phyloP scores from a whole-genome alignment of 1,140 invertebrate species.

The Zophobas morio region DNA sequence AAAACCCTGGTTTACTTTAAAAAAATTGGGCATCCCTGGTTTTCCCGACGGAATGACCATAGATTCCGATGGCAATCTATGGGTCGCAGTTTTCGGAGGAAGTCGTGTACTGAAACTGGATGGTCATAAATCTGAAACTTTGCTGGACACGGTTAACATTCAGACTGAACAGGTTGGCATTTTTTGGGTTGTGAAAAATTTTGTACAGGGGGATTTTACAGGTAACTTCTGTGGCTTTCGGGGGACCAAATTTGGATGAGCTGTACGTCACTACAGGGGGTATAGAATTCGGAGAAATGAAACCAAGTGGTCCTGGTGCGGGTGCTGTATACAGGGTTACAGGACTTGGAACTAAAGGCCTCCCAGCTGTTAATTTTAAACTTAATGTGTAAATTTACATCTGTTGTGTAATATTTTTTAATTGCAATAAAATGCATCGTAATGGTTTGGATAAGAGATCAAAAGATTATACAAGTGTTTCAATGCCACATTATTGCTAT shows the following conservation, averaged over 20 bases:
- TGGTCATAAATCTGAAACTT: constrained; percentile 61
- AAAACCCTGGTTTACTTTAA: constrained; percentile 55
- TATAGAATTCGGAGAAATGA: constrained; percentile 69
- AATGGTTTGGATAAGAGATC: too few species aligned
- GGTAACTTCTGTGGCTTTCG: constrained; percentile 72
- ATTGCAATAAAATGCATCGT: too few species aligned
- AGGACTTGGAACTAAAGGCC: too few species aligned
- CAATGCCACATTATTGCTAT: too few species aligned
- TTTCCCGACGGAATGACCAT: constrained; percentile 80
- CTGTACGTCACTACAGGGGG: constrained; percentile 81
- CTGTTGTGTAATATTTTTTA: too few species aligned
- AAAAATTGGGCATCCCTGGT: constrained; percentile 60
- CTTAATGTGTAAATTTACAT: too few species aligned
- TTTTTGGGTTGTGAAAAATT: background rate
- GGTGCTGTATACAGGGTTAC: constrained; percentile 76
- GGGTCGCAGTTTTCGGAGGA: constrained; percentile 65
- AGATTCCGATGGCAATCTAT: constrained; percentile 75
- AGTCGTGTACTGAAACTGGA: constrained; percentile 58
- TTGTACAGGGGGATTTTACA: background rate
- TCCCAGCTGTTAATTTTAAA: too few species aligned
- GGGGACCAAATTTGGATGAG: constrained; percentile 59
- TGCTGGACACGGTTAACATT: constrained; percentile 5
- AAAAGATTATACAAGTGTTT: too few species aligned
- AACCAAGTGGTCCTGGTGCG: constrained; percentile 65
- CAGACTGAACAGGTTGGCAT: constrained; percentile 9